These are phyloP conservation scores for Metallyticus violacea DNA, from an alignment of 2,888 invertebrate species.

Conservation along the genomic window DNA sequence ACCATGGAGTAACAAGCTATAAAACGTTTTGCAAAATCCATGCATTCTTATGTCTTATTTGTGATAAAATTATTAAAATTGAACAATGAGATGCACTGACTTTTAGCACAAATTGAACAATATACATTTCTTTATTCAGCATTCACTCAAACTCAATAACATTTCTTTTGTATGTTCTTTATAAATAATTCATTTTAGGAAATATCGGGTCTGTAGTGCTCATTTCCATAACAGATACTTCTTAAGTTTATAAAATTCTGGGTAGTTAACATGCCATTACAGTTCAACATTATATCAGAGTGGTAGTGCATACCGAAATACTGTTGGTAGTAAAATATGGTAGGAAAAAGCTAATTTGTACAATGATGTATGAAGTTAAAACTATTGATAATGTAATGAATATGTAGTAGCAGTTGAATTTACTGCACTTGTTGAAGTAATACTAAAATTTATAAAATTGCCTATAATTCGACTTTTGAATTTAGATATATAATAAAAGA, in stretches of 20 bases:
- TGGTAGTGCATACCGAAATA: not conserved
- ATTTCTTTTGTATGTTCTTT: not conserved
- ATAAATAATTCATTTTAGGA: not conserved
- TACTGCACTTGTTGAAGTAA: not conserved
- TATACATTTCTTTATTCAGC: not conserved
- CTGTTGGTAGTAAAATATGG: not conserved
- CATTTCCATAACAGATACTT: not conserved
- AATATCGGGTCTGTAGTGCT: not conserved
- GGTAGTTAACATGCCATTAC: not conserved
- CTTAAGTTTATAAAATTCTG: not conserved
- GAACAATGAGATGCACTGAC: not conserved
- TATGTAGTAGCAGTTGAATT: not conserved
- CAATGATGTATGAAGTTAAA: not conserved
- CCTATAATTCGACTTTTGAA: not conserved
- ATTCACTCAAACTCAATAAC: not conserved
- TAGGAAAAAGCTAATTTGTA: not conserved
- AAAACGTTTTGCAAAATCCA: not conserved
- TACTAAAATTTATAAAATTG: not conserved
- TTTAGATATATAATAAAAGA: not conserved
- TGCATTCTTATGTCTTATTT: not conserved
- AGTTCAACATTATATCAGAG: not conserved
- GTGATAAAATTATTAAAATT: not conserved
- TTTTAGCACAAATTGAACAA: not conserved
- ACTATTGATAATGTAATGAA: not conserved
- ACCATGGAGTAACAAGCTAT: not conserved